Conservation (phyloP, 2,888 invertebrate species). For the Metacarcinus magister region DNA sequence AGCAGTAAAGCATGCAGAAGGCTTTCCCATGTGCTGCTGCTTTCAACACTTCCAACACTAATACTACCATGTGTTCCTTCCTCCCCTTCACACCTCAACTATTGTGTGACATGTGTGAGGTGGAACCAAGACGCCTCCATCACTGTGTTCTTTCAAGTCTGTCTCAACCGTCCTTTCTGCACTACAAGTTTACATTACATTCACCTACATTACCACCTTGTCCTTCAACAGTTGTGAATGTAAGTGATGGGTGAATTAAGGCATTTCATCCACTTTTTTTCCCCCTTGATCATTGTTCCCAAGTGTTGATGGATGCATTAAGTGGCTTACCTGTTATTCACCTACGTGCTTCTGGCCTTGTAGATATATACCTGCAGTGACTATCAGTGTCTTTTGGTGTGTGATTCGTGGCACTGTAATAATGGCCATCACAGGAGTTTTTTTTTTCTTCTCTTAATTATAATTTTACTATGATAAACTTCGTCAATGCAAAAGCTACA, state of each 20-base stretch:
- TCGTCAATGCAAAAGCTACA: too few species aligned
- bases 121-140: background rate
- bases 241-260: background rate
- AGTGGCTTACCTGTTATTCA: background rate
- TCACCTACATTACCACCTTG: background rate
- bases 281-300: background rate
- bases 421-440: background rate
- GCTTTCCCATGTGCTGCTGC: background rate
- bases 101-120: background rate
- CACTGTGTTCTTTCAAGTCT: background rate
- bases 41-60: background rate
- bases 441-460: background rate
- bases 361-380: background rate
- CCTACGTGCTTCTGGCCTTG: background rate
- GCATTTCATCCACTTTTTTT: background rate
- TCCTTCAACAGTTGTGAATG: background rate
- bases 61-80: background rate
- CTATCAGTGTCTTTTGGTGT: background rate
- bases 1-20: background rate
- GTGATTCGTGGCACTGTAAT: background rate
- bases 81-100: background rate
- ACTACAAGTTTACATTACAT: too few species aligned
- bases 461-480: too few species aligned
- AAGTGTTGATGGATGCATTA: background rate
- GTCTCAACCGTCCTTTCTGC: too few species aligned